Conservation (phyloP, 1,140 invertebrate genomes). For the Cotesia chilonis region DNA sequence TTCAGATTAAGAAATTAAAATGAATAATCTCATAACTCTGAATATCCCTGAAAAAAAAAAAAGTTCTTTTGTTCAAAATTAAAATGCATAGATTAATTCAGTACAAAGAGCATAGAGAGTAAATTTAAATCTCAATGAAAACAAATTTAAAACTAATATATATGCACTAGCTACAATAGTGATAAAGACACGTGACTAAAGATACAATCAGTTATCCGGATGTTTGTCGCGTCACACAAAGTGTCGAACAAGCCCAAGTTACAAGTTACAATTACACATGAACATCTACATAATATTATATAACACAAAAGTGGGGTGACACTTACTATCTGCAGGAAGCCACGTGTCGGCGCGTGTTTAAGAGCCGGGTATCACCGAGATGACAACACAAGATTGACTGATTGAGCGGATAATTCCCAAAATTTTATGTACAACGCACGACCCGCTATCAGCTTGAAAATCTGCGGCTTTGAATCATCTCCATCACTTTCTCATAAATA, state of each 20-base stretch:
- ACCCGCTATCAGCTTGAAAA: too few relatives aligned
- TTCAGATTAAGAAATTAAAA: too few relatives aligned
- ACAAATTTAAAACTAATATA: conserved; percentile 27
- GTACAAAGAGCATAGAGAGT: not conserved
- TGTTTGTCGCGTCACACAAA: conserved; percentile 21
- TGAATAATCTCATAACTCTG: too few relatives aligned
- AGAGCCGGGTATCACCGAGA: conserved; percentile 16
- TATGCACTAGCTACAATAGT: not conserved
- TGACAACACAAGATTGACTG: conserved; percentile 26
- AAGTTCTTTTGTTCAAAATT: too few relatives aligned
- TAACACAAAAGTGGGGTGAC: conserved; percentile 6
- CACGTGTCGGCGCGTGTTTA: conserved; percentile 35
- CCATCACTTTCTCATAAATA: not conserved
- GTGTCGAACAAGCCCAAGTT: conserved; percentile 31
- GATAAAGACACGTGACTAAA: conserved; percentile 21
- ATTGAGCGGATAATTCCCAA: conserved; percentile 29
- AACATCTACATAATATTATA: conserved; percentile 5
- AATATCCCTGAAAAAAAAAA: too few relatives aligned
- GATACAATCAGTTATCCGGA: conserved; percentile 28
- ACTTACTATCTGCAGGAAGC: conserved; percentile 1
- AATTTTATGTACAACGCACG: not conserved
- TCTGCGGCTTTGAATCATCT: not conserved
- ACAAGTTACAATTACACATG: conserved; percentile 1
- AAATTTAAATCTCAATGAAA: conserved; percentile 33
- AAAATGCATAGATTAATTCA: too few relatives aligned